Conservation (phyloP, 2,888 invertebrate genomes). For the Smittia aterrima region DNA sequence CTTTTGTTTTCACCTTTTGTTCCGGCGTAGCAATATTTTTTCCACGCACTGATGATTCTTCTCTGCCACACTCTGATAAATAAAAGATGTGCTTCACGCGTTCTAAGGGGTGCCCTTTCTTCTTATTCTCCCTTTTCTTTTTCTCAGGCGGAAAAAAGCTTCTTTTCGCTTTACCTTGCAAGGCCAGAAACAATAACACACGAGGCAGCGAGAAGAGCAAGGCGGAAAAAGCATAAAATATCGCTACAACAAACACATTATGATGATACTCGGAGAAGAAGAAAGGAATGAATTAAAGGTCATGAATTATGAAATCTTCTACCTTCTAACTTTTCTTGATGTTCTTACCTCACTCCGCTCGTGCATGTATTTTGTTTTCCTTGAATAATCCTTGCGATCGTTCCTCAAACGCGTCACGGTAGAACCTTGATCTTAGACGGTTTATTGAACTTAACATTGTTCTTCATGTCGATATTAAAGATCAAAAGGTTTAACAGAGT, state of each 20-base stretch:
- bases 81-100: slow-evolving; percentile 26
- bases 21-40: background rate
- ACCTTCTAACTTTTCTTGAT: slow-evolving; percentile 3
- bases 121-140: too few relatives aligned
- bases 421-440: too few relatives aligned
- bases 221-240: slow-evolving; percentile 17
- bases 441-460: too few relatives aligned
- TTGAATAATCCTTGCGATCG: background rate
- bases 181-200: background rate
- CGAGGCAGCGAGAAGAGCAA: background rate
- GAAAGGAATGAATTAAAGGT: slow-evolving; percentile 38
- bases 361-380: background rate
- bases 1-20: background rate
- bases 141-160: too few relatives aligned
- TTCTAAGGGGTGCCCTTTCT: background rate
- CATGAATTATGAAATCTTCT: slow-evolving; percentile 40
- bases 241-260: slow-evolving; percentile 31
- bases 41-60: background rate
- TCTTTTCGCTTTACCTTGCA: background rate
- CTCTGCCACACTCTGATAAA: slow-evolving; percentile 24
- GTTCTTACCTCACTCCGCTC: background rate
- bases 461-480: too few relatives aligned
- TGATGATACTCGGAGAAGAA: slow-evolving; percentile 30
- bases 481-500: too few relatives aligned
- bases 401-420: background rate